Conservation (phyloP, 2,888 invertebrate genomes). For the Hemicrepidius hirtus region DNA sequence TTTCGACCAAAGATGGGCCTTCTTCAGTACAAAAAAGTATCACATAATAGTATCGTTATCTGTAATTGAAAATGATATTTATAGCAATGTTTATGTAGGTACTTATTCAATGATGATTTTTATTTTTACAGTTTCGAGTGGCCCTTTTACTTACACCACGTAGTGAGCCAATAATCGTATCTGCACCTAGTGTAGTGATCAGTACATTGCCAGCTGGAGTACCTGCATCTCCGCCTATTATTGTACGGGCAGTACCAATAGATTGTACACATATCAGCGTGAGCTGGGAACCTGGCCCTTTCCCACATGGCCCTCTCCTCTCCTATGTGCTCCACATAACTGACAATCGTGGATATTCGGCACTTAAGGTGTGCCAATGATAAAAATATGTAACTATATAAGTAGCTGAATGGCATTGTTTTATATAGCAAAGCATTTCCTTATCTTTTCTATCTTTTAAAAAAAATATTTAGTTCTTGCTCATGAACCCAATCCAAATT, state of each 20-base stretch:
- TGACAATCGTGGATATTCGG: conserved; percentile 68
- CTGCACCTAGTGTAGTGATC: conserved; percentile 83
- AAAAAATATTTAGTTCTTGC: no score
- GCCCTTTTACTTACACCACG: conserved; percentile 84
- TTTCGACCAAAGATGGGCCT: no score
- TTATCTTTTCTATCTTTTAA: background rate
- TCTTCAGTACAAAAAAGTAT: no score
- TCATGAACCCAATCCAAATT: no score
- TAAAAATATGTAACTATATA: conserved; percentile 2
- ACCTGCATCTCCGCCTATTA: conserved; percentile 85
- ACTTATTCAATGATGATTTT: conserved; percentile 2
- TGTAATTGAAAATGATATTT: no score
- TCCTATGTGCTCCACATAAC: conserved; percentile 87
- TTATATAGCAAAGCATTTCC: background rate
- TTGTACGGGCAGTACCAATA: conserved; percentile 85
- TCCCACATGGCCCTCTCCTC: conserved; percentile 90
- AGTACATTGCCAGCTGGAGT: conserved; percentile 83
- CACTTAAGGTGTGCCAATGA: conserved; percentile 69
- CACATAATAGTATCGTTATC: no score
- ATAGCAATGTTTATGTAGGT: no score
- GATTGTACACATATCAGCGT: conserved; percentile 90
- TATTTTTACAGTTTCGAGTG: conserved; percentile 84
- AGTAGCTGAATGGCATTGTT: conserved; percentile 1
- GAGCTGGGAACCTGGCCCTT: conserved; percentile 91
- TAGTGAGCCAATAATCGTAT: conserved; percentile 78